Conservation (phyloP, 2,888 invertebrate species). For the Pammene fasciana region DNA sequence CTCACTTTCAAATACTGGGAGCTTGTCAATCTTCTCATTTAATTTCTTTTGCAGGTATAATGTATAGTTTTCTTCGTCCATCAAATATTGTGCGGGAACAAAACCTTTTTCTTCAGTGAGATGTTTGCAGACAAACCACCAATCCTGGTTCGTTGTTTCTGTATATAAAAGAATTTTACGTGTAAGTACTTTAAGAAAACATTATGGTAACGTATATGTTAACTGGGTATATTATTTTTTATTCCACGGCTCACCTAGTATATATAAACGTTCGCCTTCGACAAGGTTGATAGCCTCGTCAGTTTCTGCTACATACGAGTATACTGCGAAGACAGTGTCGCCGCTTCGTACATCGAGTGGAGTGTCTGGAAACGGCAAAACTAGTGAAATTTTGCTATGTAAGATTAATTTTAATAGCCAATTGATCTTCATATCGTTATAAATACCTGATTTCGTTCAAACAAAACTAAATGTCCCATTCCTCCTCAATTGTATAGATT, state of each 20-base stretch:
- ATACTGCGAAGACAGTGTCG: slow-evolving; percentile 91
- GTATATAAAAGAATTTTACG: slow-evolving; percentile 41
- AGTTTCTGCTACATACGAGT: slow-evolving; percentile 93
- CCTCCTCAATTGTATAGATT: too few relatives aligned
- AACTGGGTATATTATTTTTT: neutral
- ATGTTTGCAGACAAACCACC: slow-evolving; percentile 96
- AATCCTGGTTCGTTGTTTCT: slow-evolving; percentile 93
- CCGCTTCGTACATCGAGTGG: slow-evolving; percentile 86
- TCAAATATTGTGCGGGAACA: slow-evolving; percentile 95
- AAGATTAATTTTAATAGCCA: too few relatives aligned
- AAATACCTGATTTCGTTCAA: too few relatives aligned
- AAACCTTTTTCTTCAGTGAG: slow-evolving; percentile 95
- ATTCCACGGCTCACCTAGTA: slow-evolving; percentile 84
- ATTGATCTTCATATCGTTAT: too few relatives aligned
- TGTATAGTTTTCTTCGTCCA: slow-evolving; percentile 91
- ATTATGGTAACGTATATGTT: neutral
- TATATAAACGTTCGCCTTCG: slow-evolving; percentile 94
- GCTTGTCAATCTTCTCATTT: slow-evolving; percentile 94
- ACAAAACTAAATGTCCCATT: too few relatives aligned
- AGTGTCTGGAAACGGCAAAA: slow-evolving; percentile 59
- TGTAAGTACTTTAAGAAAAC: too few relatives aligned
- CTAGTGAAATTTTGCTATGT: neutral
- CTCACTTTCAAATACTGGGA: slow-evolving; percentile 96
- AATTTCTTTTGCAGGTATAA: slow-evolving; percentile 93
- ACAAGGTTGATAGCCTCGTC: slow-evolving; percentile 94